A percentile compares a stretch with the other conserved stretches of the same genome.
Conservation (phyloP, 2,797 vertebrate species). For the Molothrus aeneus region DNA sequence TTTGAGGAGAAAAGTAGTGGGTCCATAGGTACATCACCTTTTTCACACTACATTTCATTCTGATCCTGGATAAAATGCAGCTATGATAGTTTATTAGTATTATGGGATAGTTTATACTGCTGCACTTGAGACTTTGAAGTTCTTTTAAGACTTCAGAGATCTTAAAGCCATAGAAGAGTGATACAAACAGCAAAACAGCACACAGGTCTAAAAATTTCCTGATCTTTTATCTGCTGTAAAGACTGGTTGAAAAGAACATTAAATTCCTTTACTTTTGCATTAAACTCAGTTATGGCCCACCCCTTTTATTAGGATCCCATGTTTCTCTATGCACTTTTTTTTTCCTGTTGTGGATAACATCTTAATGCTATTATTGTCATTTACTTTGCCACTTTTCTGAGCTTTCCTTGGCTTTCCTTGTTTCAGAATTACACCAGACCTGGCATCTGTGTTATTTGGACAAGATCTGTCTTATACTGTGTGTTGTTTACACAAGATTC, state of each 20-base stretch:
- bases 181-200: not conserved
- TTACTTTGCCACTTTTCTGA: not conserved
- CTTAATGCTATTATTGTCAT: not conserved
- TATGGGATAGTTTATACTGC: not conserved
- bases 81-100: not conserved
- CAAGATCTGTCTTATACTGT: conserved; percentile 29
- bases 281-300: not conserved
- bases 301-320: not conserved
- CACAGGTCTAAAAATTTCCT: not conserved
- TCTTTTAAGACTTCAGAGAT: not conserved
- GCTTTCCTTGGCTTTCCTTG: not conserved
- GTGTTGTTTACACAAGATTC: not conserved
- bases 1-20: not conserved
- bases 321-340: not conserved
- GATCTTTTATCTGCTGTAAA: not conserved
- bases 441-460: conserved; percentile 47
- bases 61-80: not conserved
- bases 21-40: not conserved
- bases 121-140: not conserved
- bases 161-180: not conserved
- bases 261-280: not conserved
- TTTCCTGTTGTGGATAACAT: not conserved
- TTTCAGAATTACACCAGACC: not conserved
- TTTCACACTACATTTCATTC: not conserved
- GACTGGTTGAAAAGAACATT: not conserved